Conservation (phyloP, 2,797 vertebrate species). For the Paramormyrops hopkinsi region DNA sequence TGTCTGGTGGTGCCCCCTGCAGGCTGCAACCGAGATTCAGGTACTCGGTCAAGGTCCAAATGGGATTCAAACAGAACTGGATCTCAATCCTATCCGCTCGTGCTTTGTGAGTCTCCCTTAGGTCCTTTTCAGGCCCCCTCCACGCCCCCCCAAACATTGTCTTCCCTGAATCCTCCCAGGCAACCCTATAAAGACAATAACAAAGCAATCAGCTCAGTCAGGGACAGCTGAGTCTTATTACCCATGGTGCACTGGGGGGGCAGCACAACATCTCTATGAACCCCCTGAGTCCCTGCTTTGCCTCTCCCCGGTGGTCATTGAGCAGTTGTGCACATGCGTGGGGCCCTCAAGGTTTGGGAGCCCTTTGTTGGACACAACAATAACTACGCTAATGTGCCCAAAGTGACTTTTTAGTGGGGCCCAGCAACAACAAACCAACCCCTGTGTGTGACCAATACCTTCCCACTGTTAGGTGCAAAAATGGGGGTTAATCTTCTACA, state of each 20-base stretch:
- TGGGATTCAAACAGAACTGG: not conserved
- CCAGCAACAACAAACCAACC: not conserved
- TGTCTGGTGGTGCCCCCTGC: not conserved
- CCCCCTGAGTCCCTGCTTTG: not conserved
- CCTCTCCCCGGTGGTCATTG: not conserved
- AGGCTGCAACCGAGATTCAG: not conserved
- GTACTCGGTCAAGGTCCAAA: not conserved
- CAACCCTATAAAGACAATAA: not conserved
- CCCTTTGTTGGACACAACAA: not conserved
- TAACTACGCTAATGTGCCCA: not conserved
- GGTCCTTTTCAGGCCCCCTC: not conserved
- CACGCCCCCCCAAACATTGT: not conserved
- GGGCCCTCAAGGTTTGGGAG: not conserved
- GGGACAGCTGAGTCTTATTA: not conserved
- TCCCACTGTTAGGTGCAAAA: not conserved
- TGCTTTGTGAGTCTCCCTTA: not conserved
- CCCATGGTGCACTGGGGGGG: not conserved
- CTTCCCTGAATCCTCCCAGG: not conserved
- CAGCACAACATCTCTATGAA: not conserved
- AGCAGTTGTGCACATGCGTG: not conserved
- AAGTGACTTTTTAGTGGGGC: not conserved
- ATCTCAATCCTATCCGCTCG: not conserved
- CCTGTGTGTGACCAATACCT: not conserved
- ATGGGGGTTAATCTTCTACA: not conserved
- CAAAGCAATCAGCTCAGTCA: not conserved